Evolutionary conservation across 2,113 vertebrate genomes (phyloP).

Genomic region (Scopus umbretta): DNA sequence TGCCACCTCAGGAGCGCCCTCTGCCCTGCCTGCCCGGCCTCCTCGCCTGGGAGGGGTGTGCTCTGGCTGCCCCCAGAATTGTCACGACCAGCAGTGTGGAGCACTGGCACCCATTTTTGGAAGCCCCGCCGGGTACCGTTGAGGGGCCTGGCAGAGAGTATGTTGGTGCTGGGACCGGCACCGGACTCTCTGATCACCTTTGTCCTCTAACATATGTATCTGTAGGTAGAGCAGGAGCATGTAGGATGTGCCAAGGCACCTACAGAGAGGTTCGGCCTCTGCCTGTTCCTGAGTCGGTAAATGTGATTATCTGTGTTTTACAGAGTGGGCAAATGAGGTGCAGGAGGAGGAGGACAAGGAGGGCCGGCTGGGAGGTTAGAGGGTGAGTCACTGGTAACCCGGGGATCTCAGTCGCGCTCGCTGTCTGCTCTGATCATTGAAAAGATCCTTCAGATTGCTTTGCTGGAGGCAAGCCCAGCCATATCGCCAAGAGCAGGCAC

Average conservation of each 20-base stretch:
- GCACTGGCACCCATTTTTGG: neutral
- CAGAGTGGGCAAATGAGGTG: neutral
- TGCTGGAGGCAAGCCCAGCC: neutral
- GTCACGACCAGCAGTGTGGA: neutral
- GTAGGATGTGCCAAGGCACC: no score
- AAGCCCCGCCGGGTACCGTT: rapidly evolving
- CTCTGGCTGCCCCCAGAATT: neutral
- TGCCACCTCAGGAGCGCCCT: no score
- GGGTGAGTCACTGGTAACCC: neutral
- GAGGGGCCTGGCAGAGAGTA: neutral
- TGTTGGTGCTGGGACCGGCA: neutral
- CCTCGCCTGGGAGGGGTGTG: neutral
- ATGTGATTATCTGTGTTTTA: neutral
- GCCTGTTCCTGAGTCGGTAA: rapidly evolving
- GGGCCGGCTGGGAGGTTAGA: neutral
- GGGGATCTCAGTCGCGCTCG: rapidly evolving
- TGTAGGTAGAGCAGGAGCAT: neutral
- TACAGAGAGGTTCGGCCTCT: neutral
- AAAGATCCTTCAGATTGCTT: neutral
- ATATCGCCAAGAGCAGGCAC: neutral
- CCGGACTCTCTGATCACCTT: rapidly evolving
- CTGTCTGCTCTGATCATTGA: neutral
- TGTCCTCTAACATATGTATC: rapidly evolving
- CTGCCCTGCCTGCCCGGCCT: neutral
- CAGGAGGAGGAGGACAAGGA: neutral